A percentile compares a stretch with the other conserved stretches of the same genome.
These are phyloP conservation scores for Tetranychus cinnabarinus DNA, from an alignment of 1,140 invertebrate species.

Conservation along the genomic window DNA sequence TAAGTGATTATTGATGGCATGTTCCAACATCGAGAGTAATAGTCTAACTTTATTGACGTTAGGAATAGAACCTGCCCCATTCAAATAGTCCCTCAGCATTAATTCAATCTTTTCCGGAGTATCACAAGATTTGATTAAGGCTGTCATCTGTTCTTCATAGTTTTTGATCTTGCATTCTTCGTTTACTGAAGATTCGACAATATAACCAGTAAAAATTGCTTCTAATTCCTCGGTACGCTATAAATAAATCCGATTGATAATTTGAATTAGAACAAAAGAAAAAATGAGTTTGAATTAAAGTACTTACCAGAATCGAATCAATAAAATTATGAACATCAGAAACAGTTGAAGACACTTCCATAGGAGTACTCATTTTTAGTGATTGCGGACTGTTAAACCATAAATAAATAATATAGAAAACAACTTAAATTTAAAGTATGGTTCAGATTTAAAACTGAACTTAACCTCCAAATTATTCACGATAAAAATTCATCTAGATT, in stretches of 20 bases:
- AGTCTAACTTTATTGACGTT: conserved; percentile 44
- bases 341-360: too few relatives aligned
- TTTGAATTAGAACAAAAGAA: neutral
- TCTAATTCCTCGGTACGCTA: conserved; percentile 56
- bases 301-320: too few relatives aligned
- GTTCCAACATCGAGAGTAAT: conserved; percentile 41
- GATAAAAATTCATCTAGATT: too few relatives aligned
- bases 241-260: conserved; percentile 9
- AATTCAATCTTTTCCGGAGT: conserved; percentile 37
- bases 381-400: too few relatives aligned
- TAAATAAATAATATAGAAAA: too few relatives aligned
- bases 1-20: conserved; percentile 32
- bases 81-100: conserved; percentile 41
- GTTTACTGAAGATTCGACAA: conserved; percentile 41
- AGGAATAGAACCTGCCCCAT: conserved; percentile 36
- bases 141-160: conserved; percentile 34
- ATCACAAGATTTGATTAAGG: conserved; percentile 1
- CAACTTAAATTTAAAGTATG: too few relatives aligned
- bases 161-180: conserved; percentile 36
- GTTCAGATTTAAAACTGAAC: too few relatives aligned
- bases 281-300: neutral
- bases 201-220: conserved; percentile 59
- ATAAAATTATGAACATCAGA: too few relatives aligned
- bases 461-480: too few relatives aligned
- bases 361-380: too few relatives aligned